Evolutionary conservation across 2,797 vertebrate genomes (phyloP).

Genomic region (Coranthus polyacanthus): DNA sequence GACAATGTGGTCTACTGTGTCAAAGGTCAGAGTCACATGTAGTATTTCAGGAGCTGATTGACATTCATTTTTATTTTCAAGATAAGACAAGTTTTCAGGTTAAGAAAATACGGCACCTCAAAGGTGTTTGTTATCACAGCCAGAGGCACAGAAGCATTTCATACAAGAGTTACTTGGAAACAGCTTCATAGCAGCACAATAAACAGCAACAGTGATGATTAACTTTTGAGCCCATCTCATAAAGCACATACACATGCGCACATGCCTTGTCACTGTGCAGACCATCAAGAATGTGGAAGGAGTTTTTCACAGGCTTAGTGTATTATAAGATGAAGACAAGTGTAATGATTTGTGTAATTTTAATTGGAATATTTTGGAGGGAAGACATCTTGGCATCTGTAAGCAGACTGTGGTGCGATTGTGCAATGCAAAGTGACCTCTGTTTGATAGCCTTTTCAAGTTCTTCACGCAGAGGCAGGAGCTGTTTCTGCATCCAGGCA

Average conservation of each 20-base stretch:
- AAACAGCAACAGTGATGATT: conserved; percentile 34
- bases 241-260: conserved; percentile 18
- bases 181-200: conserved; percentile 40
- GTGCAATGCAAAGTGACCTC: conserved; percentile 39
- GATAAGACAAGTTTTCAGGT: conserved; percentile 4
- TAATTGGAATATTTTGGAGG: conserved; percentile 38
- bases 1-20: too few species aligned
- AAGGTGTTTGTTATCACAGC: conserved; percentile 14
- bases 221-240: conserved; percentile 18
- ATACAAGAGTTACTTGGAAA: conserved; percentile 34
- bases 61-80: not conserved
- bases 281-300: conserved; percentile 29
- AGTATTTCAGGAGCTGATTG: not conserved
- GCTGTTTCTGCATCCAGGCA: conserved; percentile 49
- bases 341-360: conserved; percentile 49
- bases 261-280: conserved; percentile 29
- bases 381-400: conserved; percentile 15
- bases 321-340: conserved; percentile 9
- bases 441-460: conserved; percentile 26
- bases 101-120: conserved; percentile 3
- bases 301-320: conserved; percentile 25
- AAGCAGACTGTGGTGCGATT: conserved; percentile 23
- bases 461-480: conserved; percentile 30
- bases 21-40: too few species aligned
- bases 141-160: conserved; percentile 32